Evolutionary conservation across 2,113 vertebrate species (phyloP).

Genomic region (Mohoua ochrocephala): DNA sequence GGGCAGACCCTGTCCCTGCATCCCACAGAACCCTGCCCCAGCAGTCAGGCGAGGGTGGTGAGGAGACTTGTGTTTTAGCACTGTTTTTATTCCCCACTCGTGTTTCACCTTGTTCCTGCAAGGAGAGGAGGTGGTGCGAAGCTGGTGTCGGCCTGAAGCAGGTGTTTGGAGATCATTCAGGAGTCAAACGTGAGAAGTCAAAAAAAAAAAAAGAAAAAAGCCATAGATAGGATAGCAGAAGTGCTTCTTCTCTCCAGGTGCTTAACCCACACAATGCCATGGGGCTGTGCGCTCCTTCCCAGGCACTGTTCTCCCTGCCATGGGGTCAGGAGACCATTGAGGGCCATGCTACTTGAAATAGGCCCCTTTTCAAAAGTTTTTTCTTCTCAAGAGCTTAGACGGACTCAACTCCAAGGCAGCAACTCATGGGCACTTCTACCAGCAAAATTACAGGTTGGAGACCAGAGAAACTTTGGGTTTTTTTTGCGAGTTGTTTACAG

Average conservation of each 20-base stretch:
- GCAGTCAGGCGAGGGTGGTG: background rate
- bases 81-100: background rate
- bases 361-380: background rate
- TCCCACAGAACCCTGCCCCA: fast-evolving
- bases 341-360: background rate
- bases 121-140: background rate
- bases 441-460: background rate
- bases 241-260: too few species aligned
- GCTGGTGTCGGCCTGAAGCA: background rate
- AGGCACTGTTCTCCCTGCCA: background rate
- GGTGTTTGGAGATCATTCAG: background rate
- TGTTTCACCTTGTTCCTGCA: background rate
- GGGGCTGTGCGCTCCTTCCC: background rate
- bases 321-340: background rate
- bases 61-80: background rate
- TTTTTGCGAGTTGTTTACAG: background rate
- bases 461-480: fast-evolving
- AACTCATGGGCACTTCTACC: background rate
- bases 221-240: background rate
- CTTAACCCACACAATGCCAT: background rate
- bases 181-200: background rate
- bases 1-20: too few species aligned
- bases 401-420: background rate
- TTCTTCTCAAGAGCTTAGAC: background rate
- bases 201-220: background rate